Evolutionary conservation across 2,113 vertebrate genomes (phyloP).

Genomic region (Sorex fumeus): DNA sequence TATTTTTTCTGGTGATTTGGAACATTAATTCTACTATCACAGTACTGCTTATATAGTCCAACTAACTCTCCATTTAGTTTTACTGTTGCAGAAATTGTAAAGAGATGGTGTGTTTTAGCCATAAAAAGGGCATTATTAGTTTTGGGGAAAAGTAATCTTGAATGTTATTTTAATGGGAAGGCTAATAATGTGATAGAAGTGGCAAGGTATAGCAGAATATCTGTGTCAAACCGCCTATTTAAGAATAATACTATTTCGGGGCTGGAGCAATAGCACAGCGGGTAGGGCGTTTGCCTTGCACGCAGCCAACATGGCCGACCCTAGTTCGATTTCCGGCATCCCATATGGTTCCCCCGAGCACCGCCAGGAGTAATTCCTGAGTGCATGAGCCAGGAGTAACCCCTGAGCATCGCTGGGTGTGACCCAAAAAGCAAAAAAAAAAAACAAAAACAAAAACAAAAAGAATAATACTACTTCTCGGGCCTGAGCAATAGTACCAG

Average conservation of each 20-base stretch:
- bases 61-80: conserved; percentile 16
- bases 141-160: background rate
- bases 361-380: no score
- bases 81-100: conserved; percentile 5
- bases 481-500: no score
- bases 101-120: background rate
- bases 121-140: conserved; percentile 15
- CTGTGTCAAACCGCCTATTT: background rate
- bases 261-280: no score
- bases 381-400: no score
- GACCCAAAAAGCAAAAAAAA: no score
- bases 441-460: no score
- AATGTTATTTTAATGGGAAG: background rate
- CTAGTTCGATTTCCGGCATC: no score
- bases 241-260: background rate
- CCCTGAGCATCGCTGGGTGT: no score
- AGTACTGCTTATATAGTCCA: background rate
- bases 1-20: conserved; percentile 20
- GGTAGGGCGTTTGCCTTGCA: no score
- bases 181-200: background rate
- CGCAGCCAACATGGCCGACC: no score
- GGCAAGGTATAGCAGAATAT: background rate
- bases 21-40: conserved; percentile 28
- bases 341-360: no score
- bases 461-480: no score